Base-by-base conservation (phyloP, 2,113 vertebrate genomes). In the Crypturellus undulatus region DNA sequence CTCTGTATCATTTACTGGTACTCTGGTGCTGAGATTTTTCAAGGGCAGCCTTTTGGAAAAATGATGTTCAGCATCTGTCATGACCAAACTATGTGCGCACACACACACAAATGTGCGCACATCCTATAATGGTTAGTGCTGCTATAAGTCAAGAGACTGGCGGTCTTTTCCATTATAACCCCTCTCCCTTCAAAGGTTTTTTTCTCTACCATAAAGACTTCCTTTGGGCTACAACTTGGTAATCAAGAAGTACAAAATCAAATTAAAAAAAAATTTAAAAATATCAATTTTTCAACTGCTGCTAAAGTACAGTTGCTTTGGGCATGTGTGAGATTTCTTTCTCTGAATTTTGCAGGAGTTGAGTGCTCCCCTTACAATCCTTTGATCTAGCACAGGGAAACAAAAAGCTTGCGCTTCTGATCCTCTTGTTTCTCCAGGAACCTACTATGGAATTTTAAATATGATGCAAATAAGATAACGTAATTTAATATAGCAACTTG, bases 41-140 rank as follows among this genome's bases (percentile, higher is more conserved):
- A 92, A 95, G 88, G 81, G 87, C 82, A 94, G 68, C 16, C 84
- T 34, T 91, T 68, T 6, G 89, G 42, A 91, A 77, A 90, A 92
- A 91, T n/a, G 4, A 75, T 47, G 36, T 60, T 79, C 4, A 2
- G 20, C 22, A 81, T n/a, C 45, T 65, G 63, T 38, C 75, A 52
- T 79, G 64, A 52, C 54, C 36, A 76, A 78, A 63, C 47, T 65
- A 68, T 56, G 64, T 45, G 68, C 43, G 34, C 71, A 10, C 71
- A 62, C 45, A 38, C 71, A 67, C 42, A 38, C 18, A 43, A 59
- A 21, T 3, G 40, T 32, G 28, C 60, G 58, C 54, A 59, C 71
- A 51, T 45, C 71, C 24, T 43, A 51, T 67, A 94, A 87, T 5
- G 30, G 72, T 7, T 45, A 70, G 9, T 8, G 54, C 18, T 68